Evolutionary conservation across 2,888 invertebrate species (phyloP).

Genomic region (Pardosa pseudoannulata): DNA sequence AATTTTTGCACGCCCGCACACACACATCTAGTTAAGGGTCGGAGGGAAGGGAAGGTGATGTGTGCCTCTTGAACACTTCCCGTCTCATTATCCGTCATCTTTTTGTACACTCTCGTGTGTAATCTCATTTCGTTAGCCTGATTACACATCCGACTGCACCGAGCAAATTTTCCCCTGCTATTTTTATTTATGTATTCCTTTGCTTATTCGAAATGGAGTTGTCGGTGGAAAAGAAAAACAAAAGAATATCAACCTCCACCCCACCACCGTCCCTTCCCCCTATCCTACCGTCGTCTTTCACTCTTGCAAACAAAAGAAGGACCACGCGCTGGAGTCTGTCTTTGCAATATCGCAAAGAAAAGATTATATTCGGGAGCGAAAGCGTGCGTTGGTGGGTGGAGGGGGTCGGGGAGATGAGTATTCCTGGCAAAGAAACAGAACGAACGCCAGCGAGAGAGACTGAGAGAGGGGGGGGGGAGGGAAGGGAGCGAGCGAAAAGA

Average conservation of each 20-base stretch:
- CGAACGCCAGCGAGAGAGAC: conserved; percentile 31
- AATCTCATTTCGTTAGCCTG: conserved; percentile 10
- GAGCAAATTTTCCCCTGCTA: background rate
- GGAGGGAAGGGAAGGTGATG: background rate
- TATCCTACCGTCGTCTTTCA: background rate
- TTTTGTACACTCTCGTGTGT: background rate
- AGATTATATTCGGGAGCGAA: conserved; percentile 20
- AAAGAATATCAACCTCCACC: background rate
- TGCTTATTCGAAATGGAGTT: conserved; percentile 16
- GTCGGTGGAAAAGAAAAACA: background rate
- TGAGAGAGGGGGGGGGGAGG: conserved; percentile 3
- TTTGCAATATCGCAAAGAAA: conserved; percentile 29
- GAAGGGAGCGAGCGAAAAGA: conserved; percentile 23
- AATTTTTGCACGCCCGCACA: too few species aligned
- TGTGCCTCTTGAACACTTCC: background rate
- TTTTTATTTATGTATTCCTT: conserved; percentile 17
- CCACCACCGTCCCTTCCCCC: background rate
- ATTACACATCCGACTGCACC: conserved; percentile 3
- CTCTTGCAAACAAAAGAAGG: conserved; percentile 20
- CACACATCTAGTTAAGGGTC: background rate
- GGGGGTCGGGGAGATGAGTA: background rate
- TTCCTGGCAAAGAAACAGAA: conserved; percentile 36
- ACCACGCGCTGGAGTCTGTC: background rate
- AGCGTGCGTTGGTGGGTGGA: too few species aligned
- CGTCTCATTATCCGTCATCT: background rate